phyloP scores from a whole-genome alignment of 2,888 invertebrate genomes.

The Acronicta psi region DNA sequence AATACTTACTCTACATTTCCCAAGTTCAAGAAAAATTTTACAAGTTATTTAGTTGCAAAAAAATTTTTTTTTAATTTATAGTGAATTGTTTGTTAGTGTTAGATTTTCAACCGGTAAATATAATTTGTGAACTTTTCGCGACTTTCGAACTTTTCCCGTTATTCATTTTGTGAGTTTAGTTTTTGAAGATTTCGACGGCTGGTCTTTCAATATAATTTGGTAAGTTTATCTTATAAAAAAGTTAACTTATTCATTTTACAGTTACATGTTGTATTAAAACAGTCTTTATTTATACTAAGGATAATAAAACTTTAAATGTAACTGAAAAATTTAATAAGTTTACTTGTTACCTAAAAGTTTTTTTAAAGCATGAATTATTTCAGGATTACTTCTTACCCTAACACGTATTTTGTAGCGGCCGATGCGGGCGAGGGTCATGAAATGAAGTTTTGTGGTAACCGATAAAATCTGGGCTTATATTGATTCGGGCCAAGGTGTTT shows the following conservation, averaged over 20 bases:
- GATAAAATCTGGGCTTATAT: constrained; percentile 69
- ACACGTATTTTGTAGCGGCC: constrained; percentile 17
- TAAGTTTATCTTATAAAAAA: constrained; percentile 19
- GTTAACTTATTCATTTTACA: constrained; percentile 14
- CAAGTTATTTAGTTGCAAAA: constrained; percentile 3
- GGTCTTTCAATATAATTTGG: constrained; percentile 5
- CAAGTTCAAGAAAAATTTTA: constrained; percentile 15
- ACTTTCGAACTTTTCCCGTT: constrained; percentile 12
- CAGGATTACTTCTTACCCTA: constrained; percentile 10
- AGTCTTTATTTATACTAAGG: no score
- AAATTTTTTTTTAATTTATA: neutral
- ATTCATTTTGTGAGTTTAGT: constrained; percentile 6
- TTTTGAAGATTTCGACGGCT: neutral
- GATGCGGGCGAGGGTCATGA: constrained; percentile 44
- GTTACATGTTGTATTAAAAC: neutral
- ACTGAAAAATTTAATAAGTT: constrained; percentile 30
- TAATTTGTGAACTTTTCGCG: constrained; percentile 21
- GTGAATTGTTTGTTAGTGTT: neutral
- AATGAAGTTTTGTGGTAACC: constrained; percentile 60
- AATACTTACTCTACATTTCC: constrained; percentile 10
- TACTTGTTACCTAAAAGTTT: constrained; percentile 1
- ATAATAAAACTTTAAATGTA: constrained; percentile 13
- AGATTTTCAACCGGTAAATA: neutral
- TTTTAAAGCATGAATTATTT: constrained; percentile 11
- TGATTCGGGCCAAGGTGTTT: constrained; percentile 69